Conservation (phyloP, 2,888 invertebrate genomes). For the Harpalus rufipes region DNA sequence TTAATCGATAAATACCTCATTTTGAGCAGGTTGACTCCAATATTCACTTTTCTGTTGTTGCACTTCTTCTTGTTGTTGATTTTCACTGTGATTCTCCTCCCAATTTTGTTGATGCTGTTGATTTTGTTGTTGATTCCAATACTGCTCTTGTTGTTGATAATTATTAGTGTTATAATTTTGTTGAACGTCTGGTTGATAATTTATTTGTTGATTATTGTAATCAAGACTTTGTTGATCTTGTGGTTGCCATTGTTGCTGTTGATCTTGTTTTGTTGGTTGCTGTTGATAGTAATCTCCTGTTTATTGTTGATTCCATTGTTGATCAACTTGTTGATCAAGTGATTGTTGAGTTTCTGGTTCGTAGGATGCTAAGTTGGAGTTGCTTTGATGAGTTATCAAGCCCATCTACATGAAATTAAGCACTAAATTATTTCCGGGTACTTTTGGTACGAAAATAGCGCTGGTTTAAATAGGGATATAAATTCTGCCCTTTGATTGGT, state of each 20-base stretch:
- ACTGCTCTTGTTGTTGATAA: constrained; percentile 54
- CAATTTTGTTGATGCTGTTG: constrained; percentile 70
- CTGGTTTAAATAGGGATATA: too few relatives aligned
- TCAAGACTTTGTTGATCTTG: constrained; percentile 62
- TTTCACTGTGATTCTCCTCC: constrained; percentile 66
- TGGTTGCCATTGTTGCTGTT: constrained; percentile 68
- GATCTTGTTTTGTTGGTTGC: constrained; percentile 70
- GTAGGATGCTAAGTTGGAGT: constrained; percentile 68
- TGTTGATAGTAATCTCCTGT: constrained; percentile 70
- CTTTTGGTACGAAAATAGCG: too few relatives aligned
- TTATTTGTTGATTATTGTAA: constrained; percentile 66
- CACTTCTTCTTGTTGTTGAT: constrained; percentile 70
- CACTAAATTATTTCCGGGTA: too few relatives aligned
- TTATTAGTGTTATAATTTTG: constrained; percentile 65
- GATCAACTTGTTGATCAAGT: constrained; percentile 71
- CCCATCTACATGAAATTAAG: constrained; percentile 70
- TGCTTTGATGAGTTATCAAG: constrained; percentile 70
- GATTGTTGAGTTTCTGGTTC: constrained; percentile 66
- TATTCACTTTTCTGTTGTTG: constrained; percentile 72
- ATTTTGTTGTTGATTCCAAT: constrained; percentile 71
- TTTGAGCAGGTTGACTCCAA: constrained; percentile 73
- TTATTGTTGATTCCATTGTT: constrained; percentile 71
- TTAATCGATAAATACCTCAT: constrained; percentile 73
- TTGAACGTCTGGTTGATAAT: constrained; percentile 67
- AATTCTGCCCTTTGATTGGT: too few relatives aligned